Percentiles rank a stretch among this genome's conserved stretches.
These are phyloP conservation scores for Acanthochromis polyacanthus DNA, from an alignment of 2,113 vertebrate species.

Conservation along the genomic window DNA sequence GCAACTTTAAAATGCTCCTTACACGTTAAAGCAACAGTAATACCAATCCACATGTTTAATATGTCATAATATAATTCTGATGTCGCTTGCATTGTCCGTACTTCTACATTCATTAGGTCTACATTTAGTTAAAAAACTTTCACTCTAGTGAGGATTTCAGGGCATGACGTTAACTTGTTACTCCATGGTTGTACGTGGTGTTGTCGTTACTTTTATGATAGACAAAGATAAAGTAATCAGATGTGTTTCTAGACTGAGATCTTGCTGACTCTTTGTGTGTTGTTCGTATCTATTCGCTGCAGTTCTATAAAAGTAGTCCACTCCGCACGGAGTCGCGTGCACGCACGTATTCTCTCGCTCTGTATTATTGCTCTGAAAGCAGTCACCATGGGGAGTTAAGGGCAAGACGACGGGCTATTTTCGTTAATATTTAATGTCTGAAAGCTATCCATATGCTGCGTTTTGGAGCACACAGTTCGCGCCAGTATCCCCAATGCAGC, in stretches of 20 bases:
- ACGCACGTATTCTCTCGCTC: conserved; percentile 66
- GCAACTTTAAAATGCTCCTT: too few relatives aligned
- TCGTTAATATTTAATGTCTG: conserved; percentile 62
- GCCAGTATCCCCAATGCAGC: conserved; percentile 82
- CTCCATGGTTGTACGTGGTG: too few relatives aligned
- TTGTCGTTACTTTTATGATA: too few relatives aligned
- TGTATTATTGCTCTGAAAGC: conserved; percentile 76
- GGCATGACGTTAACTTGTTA: too few relatives aligned
- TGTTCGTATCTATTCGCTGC: conserved; percentile 32
- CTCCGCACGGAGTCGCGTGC: conserved; percentile 57
- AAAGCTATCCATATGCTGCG: conserved; percentile 76
- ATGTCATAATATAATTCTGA: too few relatives aligned
- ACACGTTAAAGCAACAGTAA: too few relatives aligned
- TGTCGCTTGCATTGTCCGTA: too few relatives aligned
- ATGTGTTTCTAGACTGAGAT: background rate
- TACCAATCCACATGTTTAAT: too few relatives aligned
- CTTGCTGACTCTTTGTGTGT: background rate
- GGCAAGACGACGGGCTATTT: conserved; percentile 74
- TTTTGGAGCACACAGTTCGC: conserved; percentile 69
- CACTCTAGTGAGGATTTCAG: too few relatives aligned
- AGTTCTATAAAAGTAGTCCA: conserved; percentile 47
- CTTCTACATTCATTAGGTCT: too few relatives aligned
- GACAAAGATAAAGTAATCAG: too few relatives aligned
- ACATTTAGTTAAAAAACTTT: too few relatives aligned
- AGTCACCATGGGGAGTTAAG: conserved; percentile 82